Percentiles rank a stretch among this genome's conserved stretches.
These are phyloP conservation scores for Microhierax caerulescens DNA, from an alignment of 2,797 vertebrate species.

Conservation along the genomic window DNA sequence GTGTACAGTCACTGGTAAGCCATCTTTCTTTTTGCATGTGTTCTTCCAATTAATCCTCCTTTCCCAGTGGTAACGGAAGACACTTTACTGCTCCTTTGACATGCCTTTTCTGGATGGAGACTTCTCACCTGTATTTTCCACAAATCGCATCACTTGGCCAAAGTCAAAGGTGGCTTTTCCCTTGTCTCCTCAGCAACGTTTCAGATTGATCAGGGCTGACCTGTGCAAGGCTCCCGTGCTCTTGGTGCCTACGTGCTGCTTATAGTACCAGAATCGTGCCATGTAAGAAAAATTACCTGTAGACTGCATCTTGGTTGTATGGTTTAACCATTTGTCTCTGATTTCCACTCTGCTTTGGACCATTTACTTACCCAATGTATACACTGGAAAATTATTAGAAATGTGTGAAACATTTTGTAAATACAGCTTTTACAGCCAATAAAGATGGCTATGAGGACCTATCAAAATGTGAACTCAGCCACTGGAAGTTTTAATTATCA, in stretches of 20 bases:
- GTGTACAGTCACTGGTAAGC: neutral
- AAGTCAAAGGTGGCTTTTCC: neutral
- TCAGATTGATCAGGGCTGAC: neutral
- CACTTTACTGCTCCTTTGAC: neutral
- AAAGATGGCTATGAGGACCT: neutral
- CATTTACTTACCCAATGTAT: neutral
- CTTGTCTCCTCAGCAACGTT: neutral
- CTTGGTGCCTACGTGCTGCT: neutral
- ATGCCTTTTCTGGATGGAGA: neutral
- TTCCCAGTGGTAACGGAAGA: neutral
- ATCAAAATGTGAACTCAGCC: neutral
- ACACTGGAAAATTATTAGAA: neutral
- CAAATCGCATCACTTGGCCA: neutral
- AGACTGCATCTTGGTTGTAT: neutral
- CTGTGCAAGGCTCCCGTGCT: too few relatives aligned
- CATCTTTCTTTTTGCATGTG: neutral
- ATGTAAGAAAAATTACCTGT: too few relatives aligned
- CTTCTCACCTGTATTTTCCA: neutral
- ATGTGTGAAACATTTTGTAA: neutral
- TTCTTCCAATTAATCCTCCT: neutral
- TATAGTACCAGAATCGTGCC: neutral
- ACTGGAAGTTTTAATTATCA: neutral
- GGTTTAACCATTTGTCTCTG: neutral
- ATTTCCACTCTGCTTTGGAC: neutral
- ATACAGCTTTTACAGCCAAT: neutral